Percentiles rank a stretch among this genome's conserved stretches.
Conservation (phyloP, 2,113 vertebrate species). For the Heteronetta atricapilla region DNA sequence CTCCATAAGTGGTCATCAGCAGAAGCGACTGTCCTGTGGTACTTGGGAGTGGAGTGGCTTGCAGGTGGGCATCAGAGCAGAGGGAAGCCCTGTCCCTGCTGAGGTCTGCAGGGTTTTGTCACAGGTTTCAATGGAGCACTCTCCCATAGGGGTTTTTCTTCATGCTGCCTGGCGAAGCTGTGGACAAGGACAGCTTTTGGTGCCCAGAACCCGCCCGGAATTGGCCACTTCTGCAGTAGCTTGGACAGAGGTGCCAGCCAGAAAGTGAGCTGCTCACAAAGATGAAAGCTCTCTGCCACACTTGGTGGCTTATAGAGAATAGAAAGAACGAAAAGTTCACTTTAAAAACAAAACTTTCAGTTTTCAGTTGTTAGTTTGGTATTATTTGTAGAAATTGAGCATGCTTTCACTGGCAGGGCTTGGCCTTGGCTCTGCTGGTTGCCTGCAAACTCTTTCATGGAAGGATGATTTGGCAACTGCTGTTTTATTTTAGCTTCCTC, state of each 20-base stretch:
- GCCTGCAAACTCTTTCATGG: not conserved
- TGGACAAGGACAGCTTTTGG: not conserved
- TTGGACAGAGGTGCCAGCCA: not conserved
- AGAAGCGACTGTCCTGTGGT: accelerated
- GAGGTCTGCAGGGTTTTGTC: not conserved
- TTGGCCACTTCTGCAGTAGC: not conserved
- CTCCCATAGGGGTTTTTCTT: not conserved
- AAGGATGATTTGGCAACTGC: not conserved
- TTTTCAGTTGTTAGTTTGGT: not conserved
- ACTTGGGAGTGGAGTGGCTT: not conserved
- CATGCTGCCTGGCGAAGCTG: not conserved
- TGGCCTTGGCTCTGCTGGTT: not conserved
- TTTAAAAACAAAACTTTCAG: constrained; percentile 3
- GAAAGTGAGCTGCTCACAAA: not conserved
- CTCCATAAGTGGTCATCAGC: not conserved
- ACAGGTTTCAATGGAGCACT: not conserved
- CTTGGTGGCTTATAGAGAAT: not conserved
- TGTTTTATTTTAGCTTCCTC: not conserved
- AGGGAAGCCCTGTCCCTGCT: not conserved
- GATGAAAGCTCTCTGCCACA: not conserved
- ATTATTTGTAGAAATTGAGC: constrained; percentile 30
- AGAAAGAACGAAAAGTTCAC: not conserved
- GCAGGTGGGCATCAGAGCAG: not conserved
- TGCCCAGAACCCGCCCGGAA: not conserved
- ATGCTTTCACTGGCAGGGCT: not conserved